phyloP scores from a whole-genome alignment of 2,797 vertebrate species.

The Pteropus rufus region DNA sequence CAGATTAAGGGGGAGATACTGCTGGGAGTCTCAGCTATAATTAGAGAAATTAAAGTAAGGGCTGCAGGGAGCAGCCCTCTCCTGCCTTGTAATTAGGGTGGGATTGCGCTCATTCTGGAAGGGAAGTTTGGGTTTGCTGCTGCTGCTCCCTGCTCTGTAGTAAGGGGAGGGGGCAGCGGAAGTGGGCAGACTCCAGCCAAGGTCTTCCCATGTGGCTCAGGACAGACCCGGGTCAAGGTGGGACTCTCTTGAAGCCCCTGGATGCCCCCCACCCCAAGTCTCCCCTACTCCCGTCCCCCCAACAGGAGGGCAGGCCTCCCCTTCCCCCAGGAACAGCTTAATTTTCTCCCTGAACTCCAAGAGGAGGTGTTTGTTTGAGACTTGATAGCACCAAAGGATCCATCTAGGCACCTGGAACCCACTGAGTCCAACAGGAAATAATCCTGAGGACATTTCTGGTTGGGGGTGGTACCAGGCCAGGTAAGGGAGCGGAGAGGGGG shows the following conservation, averaged over 20 bases:
- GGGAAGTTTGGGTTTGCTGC: neutral
- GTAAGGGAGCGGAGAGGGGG: neutral
- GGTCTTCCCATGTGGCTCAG: neutral
- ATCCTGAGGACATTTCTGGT: fast-evolving
- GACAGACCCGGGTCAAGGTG: neutral
- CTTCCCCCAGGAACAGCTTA: neutral
- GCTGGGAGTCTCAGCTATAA: neutral
- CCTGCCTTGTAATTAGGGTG: neutral
- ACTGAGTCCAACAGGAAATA: neutral
- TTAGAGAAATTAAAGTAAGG: slow-evolving; percentile 55
- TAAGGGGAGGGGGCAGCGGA: neutral
- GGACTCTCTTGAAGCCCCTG: neutral
- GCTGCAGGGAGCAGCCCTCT: slow-evolving; percentile 7
- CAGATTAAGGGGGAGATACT: neutral
- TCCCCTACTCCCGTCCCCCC: neutral
- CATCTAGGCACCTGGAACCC: neutral
- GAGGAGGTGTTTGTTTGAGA: neutral
- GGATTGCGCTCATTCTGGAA: neutral
- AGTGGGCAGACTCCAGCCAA: neutral
- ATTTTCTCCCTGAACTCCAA: neutral
- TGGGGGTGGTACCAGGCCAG: too few relatives aligned
- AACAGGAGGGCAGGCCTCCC: neutral
- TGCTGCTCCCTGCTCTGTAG: neutral
- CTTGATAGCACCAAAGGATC: neutral
- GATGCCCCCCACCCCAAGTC: neutral